A percentile compares a stretch with the other conserved stretches of the same genome.
Evolutionary conservation across 2,888 invertebrate species (phyloP).

Genomic region (Zeuzera pyrina): DNA sequence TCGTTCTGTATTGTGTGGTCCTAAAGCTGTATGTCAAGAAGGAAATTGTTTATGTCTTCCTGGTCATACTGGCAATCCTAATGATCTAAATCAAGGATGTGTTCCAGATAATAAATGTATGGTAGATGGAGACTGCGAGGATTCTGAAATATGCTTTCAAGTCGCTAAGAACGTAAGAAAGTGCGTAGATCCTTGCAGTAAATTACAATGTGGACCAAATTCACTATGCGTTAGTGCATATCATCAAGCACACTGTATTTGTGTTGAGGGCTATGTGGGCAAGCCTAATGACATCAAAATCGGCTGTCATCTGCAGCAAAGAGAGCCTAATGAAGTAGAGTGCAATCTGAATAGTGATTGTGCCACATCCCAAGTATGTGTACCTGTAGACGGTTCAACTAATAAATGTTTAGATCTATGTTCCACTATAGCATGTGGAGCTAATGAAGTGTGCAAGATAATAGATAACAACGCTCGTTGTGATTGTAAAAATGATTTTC

Average conservation of each 20-base stretch:
- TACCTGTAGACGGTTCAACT: slow-evolving; percentile 73
- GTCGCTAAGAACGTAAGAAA: slow-evolving; percentile 83
- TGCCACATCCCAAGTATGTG: slow-evolving; percentile 78
- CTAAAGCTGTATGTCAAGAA: slow-evolving; percentile 84
- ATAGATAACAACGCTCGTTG: slow-evolving; percentile 83
- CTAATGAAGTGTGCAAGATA: slow-evolving; percentile 85
- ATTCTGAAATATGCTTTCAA: slow-evolving; percentile 91
- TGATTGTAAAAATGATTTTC: slow-evolving; percentile 82
- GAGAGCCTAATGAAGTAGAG: slow-evolving; percentile 71
- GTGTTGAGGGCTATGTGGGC: slow-evolving; percentile 85
- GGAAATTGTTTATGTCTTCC: slow-evolving; percentile 87
- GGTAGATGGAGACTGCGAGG: slow-evolving; percentile 86
- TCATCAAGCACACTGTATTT: slow-evolving; percentile 90
- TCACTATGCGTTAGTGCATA: slow-evolving; percentile 88
- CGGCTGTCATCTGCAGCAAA: slow-evolving; percentile 84
- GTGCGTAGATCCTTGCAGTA: slow-evolving; percentile 90
- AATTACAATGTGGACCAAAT: slow-evolving; percentile 92
- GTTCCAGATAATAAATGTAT: slow-evolving; percentile 81
- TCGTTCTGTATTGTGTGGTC: slow-evolving; percentile 83
- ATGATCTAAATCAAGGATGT: slow-evolving; percentile 80
- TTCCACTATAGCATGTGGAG: slow-evolving; percentile 84
- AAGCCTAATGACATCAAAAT: slow-evolving; percentile 84
- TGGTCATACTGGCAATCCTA: slow-evolving; percentile 83
- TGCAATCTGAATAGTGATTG: slow-evolving; percentile 83
- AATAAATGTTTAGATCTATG: slow-evolving; percentile 86